Percentiles rank a stretch among this genome's conserved stretches.
Evolutionary conservation across 2,888 invertebrate genomes (phyloP).

Genomic region (Heliconius charithonia): DNA sequence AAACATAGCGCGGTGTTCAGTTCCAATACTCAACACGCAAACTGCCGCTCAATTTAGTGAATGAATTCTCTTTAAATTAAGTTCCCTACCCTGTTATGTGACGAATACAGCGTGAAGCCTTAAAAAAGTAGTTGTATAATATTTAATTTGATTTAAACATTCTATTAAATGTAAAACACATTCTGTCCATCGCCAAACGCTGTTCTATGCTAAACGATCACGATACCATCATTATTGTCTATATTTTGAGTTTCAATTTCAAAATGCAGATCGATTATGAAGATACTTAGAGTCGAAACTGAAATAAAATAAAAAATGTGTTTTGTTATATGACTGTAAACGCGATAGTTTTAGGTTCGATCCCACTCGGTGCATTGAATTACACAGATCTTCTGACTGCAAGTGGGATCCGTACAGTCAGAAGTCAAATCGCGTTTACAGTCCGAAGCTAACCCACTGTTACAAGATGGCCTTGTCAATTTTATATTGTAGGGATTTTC

Average conservation of each 20-base stretch:
- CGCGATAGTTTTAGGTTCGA: background rate
- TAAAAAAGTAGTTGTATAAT: background rate
- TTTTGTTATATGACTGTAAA: background rate
- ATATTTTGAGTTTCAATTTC: slow-evolving; percentile 77
- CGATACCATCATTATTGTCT: slow-evolving; percentile 83
- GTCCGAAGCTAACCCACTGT: too few species aligned
- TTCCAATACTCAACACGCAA: too few species aligned
- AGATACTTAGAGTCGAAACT: slow-evolving; percentile 53
- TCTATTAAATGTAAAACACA: slow-evolving; percentile 16
- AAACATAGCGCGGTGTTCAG: too few species aligned
- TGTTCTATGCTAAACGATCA: slow-evolving; percentile 81
- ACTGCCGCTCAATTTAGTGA: too few species aligned
- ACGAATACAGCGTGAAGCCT: background rate
- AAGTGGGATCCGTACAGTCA: too few species aligned
- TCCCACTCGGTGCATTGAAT: background rate
- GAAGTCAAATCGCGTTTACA: too few species aligned
- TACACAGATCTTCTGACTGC: too few species aligned
- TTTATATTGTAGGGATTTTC: too few species aligned
- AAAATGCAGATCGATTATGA: slow-evolving; percentile 66
- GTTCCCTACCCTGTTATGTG: background rate
- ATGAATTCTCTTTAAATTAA: background rate
- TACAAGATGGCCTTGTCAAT: too few species aligned
- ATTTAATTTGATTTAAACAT: background rate
- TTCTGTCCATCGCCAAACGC: slow-evolving; percentile 67
- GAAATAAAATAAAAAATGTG: background rate